phyloP scores from a whole-genome alignment of 2,113 vertebrate species.

The Scomber japonicus region DNA sequence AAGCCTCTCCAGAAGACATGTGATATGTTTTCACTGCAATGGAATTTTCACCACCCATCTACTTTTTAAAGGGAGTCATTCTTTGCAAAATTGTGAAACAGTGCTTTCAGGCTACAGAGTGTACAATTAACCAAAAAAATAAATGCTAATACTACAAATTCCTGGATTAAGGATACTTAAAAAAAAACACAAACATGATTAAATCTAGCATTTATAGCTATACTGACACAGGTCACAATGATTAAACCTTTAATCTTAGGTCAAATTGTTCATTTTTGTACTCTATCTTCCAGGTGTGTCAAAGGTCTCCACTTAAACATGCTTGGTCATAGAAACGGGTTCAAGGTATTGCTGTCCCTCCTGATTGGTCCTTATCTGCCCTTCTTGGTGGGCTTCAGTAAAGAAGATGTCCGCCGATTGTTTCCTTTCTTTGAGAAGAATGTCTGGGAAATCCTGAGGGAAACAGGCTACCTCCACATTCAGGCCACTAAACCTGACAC shows the following conservation, averaged over 20 bases:
- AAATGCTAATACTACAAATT: conserved; percentile 35
- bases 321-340: neutral
- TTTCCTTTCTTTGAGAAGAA: conserved; percentile 90
- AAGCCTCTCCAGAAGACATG: neutral
- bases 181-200: neutral
- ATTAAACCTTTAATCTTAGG: neutral
- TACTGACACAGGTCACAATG: neutral
- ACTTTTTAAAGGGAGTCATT: conserved; percentile 30
- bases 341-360: conserved; percentile 71
- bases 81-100: conserved; percentile 26
- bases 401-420: conserved; percentile 83
- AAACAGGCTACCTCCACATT: conserved; percentile 90
- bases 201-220: neutral
- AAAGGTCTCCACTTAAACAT: conserved; percentile 90
- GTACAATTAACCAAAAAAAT: neutral
- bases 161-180: neutral
- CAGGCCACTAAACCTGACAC: conserved; percentile 93
- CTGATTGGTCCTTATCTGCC: conserved; percentile 88
- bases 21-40: conserved; percentile 4
- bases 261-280: neutral
- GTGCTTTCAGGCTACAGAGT: conserved; percentile 27
- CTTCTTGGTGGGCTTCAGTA: conserved; percentile 88
- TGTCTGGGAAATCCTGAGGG: conserved; percentile 80
- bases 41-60: conserved; percentile 20
- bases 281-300: conserved; percentile 80